These are phyloP conservation scores for Neosilurus hyrtlii DNA, from an alignment of 2,797 vertebrate genomes.

Conservation along the genomic window DNA sequence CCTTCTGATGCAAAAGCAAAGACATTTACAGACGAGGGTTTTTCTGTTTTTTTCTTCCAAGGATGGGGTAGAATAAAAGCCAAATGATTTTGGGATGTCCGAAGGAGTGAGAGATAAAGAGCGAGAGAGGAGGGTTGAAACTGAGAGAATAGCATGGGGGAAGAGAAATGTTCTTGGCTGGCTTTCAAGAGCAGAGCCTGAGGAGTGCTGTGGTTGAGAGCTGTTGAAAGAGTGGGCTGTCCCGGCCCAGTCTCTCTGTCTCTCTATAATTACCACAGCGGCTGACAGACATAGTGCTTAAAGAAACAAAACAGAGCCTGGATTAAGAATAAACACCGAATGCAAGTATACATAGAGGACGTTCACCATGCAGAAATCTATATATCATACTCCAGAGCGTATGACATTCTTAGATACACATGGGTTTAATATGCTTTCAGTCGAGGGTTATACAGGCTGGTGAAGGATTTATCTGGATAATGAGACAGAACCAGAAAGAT, in stretches of 20 bases:
- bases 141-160: conserved; percentile 39
- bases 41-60: background rate
- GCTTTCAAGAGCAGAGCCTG: conserved; percentile 66
- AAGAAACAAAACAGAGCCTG: conserved; percentile 80
- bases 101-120: conserved; percentile 36
- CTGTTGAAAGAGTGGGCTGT: conserved; percentile 76
- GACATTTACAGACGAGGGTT: conserved; percentile 13
- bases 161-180: conserved; percentile 69
- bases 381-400: conserved; percentile 36
- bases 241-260: conserved; percentile 72
- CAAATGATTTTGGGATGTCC: conserved; percentile 48
- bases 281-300: conserved; percentile 80
- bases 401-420: conserved; percentile 31
- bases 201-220: conserved; percentile 68
- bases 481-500: conserved; percentile 18
- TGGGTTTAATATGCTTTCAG: conserved; percentile 26
- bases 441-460: conserved; percentile 30
- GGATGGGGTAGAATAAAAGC: conserved; percentile 12
- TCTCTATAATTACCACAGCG: conserved; percentile 79
- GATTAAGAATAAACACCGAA: conserved; percentile 75
- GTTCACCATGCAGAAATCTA: conserved; percentile 37
- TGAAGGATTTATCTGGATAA: conserved; percentile 44
- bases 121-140: conserved; percentile 13
- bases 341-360: conserved; percentile 55
- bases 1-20: background rate